phyloP scores from a whole-genome alignment of 2,113 vertebrate species.

The Takifugu flavidus region DNA sequence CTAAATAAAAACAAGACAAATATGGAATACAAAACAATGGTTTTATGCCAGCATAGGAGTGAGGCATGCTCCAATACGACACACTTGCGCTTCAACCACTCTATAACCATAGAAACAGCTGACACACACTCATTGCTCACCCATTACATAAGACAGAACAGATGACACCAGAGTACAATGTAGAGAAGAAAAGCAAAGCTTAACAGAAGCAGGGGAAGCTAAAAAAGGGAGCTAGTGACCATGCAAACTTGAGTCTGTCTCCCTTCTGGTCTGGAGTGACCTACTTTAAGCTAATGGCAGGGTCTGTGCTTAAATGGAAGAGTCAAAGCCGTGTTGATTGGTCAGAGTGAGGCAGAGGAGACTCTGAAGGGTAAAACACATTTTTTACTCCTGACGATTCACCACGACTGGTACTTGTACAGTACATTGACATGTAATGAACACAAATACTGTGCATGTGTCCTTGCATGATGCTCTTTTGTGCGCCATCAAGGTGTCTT shows the following conservation, averaged over 20 bases:
- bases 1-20: background rate
- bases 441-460: constrained; percentile 18
- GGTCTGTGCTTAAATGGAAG: constrained; percentile 48
- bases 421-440: constrained; percentile 22
- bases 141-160: constrained; percentile 63
- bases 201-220: constrained; percentile 42
- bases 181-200: constrained; percentile 38
- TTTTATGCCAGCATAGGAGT: constrained; percentile 21
- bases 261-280: constrained; percentile 73
- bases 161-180: constrained; percentile 44
- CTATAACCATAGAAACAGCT: constrained; percentile 62
- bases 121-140: constrained; percentile 57
- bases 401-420: constrained; percentile 23
- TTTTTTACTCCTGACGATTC: background rate
- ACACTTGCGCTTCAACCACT: constrained; percentile 28
- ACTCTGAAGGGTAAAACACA: constrained; percentile 48
- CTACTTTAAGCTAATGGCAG: constrained; percentile 74
- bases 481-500: constrained; percentile 24
- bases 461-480: constrained; percentile 32
- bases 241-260: constrained; percentile 64
- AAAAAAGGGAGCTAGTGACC: constrained; percentile 57
- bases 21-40: constrained; percentile 13
- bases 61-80: constrained; percentile 47
- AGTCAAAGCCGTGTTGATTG: constrained; percentile 56
- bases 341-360: constrained; percentile 44